phyloP scores from a whole-genome alignment of 2,113 vertebrate genomes.

The Ranitomeya imitator region DNA sequence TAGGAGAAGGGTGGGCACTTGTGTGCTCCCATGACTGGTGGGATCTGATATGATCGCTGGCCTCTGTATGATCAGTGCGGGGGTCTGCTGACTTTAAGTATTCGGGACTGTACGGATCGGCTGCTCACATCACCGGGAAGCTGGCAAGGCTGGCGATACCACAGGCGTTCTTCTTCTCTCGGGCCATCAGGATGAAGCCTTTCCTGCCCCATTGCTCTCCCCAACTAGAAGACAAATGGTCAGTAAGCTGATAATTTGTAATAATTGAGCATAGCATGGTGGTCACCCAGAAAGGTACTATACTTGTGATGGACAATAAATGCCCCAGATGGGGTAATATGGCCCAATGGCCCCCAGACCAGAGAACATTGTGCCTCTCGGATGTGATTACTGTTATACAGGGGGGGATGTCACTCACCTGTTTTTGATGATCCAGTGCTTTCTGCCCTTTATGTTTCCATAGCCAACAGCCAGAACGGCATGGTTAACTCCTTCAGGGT shows the following conservation, averaged over 20 bases:
- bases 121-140: slow-evolving; percentile 73
- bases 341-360: too few species aligned
- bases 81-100: not conserved
- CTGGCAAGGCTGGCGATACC: slow-evolving; percentile 80
- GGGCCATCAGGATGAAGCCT: slow-evolving; percentile 77
- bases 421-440: slow-evolving; percentile 57
- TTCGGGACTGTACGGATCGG: not conserved
- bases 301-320: too few species aligned
- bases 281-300: too few species aligned
- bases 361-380: too few species aligned
- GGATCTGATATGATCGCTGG: too few species aligned
- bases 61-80: not conserved
- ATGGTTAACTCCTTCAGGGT: slow-evolving; percentile 40
- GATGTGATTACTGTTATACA: too few species aligned
- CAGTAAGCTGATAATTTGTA: not conserved
- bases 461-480: slow-evolving; percentile 50
- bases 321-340: too few species aligned
- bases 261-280: too few species aligned
- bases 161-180: slow-evolving; percentile 77
- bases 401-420: not conserved
- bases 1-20: too few species aligned
- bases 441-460: slow-evolving; percentile 46
- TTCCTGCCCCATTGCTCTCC: slow-evolving; percentile 75
- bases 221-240: slow-evolving; percentile 69
- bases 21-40: too few species aligned